Evolutionary conservation across 2,888 invertebrate species (phyloP).

Genomic region (Cremastobaeus sp.): DNA sequence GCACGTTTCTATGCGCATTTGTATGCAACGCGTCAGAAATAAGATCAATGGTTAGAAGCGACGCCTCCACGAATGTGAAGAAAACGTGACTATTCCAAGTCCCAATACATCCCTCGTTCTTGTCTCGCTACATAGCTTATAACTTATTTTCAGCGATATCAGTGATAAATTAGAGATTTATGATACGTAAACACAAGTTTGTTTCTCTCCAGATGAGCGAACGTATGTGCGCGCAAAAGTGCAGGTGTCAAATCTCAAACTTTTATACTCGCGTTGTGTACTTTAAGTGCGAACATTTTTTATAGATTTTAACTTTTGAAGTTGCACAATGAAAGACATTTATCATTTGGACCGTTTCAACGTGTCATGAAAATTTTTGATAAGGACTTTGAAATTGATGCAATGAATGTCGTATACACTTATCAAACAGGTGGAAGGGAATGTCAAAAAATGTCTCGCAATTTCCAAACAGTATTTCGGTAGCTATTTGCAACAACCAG

Average conservation of each 20-base stretch:
- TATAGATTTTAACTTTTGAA: conserved; percentile 47
- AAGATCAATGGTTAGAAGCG: conserved; percentile 65
- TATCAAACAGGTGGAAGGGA: no score
- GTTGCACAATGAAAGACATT: conserved; percentile 28
- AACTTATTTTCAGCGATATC: conserved; percentile 61
- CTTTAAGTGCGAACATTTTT: conserved; percentile 41
- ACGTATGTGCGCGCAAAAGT: conserved; percentile 31
- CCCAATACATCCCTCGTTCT: conserved; percentile 25
- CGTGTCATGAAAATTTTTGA: conserved; percentile 23
- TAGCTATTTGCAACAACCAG: no score
- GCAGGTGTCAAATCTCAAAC: conserved; percentile 54
- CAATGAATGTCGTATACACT: no score
- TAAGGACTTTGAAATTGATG: conserved; percentile 27
- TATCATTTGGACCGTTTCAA: conserved; percentile 9
- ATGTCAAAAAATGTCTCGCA: no score
- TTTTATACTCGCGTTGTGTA: conserved; percentile 34
- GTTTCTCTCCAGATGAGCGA: conserved; percentile 48
- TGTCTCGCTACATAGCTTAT: conserved; percentile 47
- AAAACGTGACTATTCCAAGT: conserved; percentile 61
- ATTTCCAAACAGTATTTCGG: no score
- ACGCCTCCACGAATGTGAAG: conserved; percentile 59
- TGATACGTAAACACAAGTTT: conserved; percentile 64
- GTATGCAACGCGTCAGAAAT: conserved; percentile 65
- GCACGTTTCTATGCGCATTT: conserved; percentile 58
- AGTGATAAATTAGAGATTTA: conserved; percentile 66